These are phyloP conservation scores for Microtus pennsylvanicus DNA, from an alignment of 2,113 vertebrate species.

Conservation along the genomic window DNA sequence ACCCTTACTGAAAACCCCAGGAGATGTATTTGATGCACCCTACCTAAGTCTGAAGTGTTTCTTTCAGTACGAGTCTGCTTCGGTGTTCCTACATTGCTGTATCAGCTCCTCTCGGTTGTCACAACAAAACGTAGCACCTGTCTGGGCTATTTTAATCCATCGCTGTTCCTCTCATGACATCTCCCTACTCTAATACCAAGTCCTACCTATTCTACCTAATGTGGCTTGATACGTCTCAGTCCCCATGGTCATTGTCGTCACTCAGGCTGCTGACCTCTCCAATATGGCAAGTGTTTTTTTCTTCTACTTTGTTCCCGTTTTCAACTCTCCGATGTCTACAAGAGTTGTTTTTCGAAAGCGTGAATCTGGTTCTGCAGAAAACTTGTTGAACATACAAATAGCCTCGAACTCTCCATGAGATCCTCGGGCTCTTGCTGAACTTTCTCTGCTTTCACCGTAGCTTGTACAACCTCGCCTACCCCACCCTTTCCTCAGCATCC, in stretches of 20 bases:
- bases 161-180: not conserved
- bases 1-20: not conserved
- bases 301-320: not conserved
- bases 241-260: not conserved
- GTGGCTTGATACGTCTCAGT: not conserved
- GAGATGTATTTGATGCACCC: not conserved
- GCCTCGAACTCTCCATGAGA: not conserved
- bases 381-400: not conserved
- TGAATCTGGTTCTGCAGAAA: not conserved
- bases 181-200: not conserved
- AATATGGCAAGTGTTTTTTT: not conserved
- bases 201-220: not conserved
- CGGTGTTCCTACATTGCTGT: not conserved
- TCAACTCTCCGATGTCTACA: not conserved
- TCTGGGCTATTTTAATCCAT: not conserved
- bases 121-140: not conserved
- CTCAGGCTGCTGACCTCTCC: not conserved
- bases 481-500: accelerated
- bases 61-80: not conserved
- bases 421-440: not conserved
- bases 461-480: not conserved
- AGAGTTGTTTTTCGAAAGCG: slow-evolving; percentile 6
- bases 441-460: not conserved
- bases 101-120: not conserved
- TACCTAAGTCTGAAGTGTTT: not conserved